Base-by-base conservation (phyloP, 2,888 invertebrate genomes). In the Sarcophaga carnaria region DNA sequence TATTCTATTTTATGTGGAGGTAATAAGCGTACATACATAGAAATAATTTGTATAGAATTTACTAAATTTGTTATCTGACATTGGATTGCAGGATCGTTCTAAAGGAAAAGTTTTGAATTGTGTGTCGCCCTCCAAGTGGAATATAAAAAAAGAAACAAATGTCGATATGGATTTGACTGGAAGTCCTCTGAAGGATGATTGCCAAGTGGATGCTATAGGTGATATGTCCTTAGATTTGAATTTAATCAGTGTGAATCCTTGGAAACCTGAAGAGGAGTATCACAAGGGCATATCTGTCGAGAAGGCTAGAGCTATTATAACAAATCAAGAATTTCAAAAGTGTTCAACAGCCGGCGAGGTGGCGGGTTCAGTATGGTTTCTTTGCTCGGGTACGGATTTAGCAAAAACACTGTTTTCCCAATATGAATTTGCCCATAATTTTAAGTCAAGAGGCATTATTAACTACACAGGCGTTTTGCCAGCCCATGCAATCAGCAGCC, bases 381-480 rank as follows among this genome's bases (percentile, higher is more conserved):
- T 96, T 95, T 94, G 96, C 96, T 86, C 94, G 94, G 83, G 94
- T 95, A 27, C 94, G 0, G 95, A 96, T 90, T 75, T 80, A 4
- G 94, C 95, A 63, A 94, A 95, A 20, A 92, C 91, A 0, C 87
- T 92, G 22, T 67, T 93, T 1, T 77, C 93, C 11, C 90, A 92
- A 72, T 90, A 91, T 64, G 92, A 93, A 63, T 92, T 91, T 47
- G 85, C 87, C n/a, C 69, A 80, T 1, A 83, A 81, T 1, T 89
- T 89, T 20, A 91, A 91, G 71, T 89, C 88, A n/a, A 91, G 93
- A 6, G 93, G 93, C 17, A 89, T 92, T 12, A 86, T 93, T 5
- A 89, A 76, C 2, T 93, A 90, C 78, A 87, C 88, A 4, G 93
- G 93, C 3, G 82, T 91, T 0, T 74, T 91, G 22, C 89, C 90